Conservation (phyloP, 2,888 invertebrate species). For the Eupithecia pulchellata region DNA sequence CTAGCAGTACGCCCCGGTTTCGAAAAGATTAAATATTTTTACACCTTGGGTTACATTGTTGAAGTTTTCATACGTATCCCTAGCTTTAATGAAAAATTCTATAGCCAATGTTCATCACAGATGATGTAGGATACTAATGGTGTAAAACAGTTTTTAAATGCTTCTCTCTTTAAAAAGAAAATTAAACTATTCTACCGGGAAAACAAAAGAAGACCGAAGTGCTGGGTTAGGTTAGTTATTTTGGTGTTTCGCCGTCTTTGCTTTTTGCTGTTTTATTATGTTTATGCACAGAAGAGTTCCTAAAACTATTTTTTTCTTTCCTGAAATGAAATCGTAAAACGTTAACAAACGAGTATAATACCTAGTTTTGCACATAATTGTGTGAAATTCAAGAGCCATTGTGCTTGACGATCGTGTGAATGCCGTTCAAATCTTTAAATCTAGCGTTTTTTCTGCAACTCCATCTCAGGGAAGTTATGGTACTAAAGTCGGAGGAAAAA, state of each 20-base stretch:
- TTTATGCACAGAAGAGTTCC: background rate
- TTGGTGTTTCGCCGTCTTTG: background rate
- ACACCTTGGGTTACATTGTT: too few species aligned
- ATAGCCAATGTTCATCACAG: too few species aligned
- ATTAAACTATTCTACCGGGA: background rate
- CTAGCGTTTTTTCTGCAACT: constrained; percentile 48
- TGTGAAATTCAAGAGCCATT: constrained; percentile 57
- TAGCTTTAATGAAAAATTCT: too few species aligned
- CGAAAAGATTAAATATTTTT: too few species aligned
- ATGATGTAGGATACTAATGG: too few species aligned
- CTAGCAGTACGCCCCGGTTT: too few species aligned
- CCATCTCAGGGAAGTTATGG: constrained; percentile 51
- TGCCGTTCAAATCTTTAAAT: constrained; percentile 49
- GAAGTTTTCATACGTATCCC: too few species aligned
- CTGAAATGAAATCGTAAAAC: constrained; percentile 15
- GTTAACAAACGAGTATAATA: constrained; percentile 30
- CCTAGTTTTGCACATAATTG: constrained; percentile 55
- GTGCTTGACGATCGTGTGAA: constrained; percentile 57
- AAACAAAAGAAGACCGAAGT: background rate
- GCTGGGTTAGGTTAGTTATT: background rate
- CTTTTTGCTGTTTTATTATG: background rate
- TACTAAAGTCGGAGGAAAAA: constrained; percentile 46
- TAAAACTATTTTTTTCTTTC: background rate
- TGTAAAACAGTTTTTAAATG: too few species aligned
- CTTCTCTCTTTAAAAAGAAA: background rate